These are phyloP conservation scores for Rhabdophis nuchalis DNA, from an alignment of 2,797 vertebrate genomes.

Conservation along the genomic window DNA sequence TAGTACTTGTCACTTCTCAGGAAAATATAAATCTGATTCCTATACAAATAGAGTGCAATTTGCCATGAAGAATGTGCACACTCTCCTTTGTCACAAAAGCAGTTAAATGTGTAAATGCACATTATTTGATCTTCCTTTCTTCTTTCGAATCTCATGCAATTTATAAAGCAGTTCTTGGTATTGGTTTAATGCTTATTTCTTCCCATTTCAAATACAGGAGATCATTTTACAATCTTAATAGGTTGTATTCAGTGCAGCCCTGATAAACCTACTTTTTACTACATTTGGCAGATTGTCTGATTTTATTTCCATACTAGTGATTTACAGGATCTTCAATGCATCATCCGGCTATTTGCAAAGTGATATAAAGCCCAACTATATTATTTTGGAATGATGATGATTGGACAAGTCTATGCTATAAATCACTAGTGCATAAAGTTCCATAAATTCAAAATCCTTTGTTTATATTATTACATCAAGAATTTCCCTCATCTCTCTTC, in stretches of 20 bases:
- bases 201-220: not conserved
- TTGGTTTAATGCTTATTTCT: not conserved
- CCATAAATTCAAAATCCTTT: not conserved
- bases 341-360: not conserved
- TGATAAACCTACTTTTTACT: not conserved
- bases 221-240: not conserved
- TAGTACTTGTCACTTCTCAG: not conserved
- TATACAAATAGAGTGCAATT: not conserved
- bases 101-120: not conserved
- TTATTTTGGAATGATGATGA: not conserved
- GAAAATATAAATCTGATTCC: not conserved
- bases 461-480: not conserved
- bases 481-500: not conserved
- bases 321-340: not conserved
- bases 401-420: not conserved
- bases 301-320: not conserved
- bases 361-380: not conserved
- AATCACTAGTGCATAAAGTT: not conserved
- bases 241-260: not conserved
- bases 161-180: not conserved
- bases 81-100: not conserved
- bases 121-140: not conserved
- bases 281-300: not conserved
- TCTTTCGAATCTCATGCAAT: not conserved
- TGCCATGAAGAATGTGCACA: not conserved